Evolutionary conservation across 2,113 vertebrate species (phyloP), one percentile per base, ranked within the genome.

Genomic region (Columba livia): DNA sequence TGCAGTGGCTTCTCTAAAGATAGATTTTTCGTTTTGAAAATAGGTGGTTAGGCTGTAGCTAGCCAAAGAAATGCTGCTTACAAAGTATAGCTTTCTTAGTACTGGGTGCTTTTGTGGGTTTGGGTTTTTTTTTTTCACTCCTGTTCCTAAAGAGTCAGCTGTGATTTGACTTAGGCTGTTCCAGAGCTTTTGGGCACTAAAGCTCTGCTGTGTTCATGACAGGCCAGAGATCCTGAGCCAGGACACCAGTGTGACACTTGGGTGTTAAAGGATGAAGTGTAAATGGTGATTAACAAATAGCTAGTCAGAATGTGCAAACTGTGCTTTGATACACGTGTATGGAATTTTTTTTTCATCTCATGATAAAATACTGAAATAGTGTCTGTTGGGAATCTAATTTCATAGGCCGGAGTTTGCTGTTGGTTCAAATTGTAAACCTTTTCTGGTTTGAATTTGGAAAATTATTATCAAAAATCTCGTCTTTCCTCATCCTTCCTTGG

Each of bases 191-290:
- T 17, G 51, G 70, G 38, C 21, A 9, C 18, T 38, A 32, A 54
- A 38, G 3, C 20, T 18, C 54, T 9, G 44, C 31, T 7, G 20
- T 69, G 78, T 16, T 19, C 2, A 1, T 64, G 38, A 53, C 28
- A 54, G 14, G 60, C 71, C n/a, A 31, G 5, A 34, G 60, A 14
- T 66, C 51, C 42, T 44, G 72, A 65, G 53, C 32, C 48, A 79
- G 61, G 36, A 24, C 0, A 0, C n/a, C 12, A 10, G n/a, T 18
- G 70, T 25, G 36, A 13, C 8, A 0, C 16, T 71, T 21, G 34
- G 6, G 1, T 67, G 21, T 42, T 64, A 28, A 50, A 54, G 24
- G 54, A 6, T 65, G 61, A 51, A 70, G 6, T 1, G 0, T 47
- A 26, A 80, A 38, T 10, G 1, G 3, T 79, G 42, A 24, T 25